Conservation (phyloP, 53 echinoderm and acorn worm genomes). For the Paelopatides confundens region DNA sequence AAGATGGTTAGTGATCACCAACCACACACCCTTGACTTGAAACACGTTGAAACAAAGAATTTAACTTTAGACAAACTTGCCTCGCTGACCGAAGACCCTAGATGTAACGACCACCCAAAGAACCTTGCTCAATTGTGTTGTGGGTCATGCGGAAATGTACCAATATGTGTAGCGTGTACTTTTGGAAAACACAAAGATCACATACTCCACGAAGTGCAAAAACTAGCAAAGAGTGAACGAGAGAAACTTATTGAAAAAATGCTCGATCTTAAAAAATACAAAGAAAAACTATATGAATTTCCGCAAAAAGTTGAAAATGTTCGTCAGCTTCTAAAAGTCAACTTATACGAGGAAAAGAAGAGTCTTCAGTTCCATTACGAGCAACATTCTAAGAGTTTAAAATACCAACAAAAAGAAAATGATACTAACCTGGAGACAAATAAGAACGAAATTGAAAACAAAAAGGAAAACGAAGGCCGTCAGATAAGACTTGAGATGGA, state of each 20-base stretch:
- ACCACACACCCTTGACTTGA: background rate
- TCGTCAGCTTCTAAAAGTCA: background rate
- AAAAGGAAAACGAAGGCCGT: background rate
- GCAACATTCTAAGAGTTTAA: background rate
- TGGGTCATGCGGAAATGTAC: background rate
- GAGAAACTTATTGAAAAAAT: background rate
- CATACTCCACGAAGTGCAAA: background rate
- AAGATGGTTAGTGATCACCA: background rate
- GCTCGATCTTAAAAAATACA: background rate
- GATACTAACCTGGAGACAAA: background rate
- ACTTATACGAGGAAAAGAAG: background rate
- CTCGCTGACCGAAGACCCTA: background rate
- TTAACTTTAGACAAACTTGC: background rate
- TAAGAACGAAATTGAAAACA: background rate
- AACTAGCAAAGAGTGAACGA: background rate
- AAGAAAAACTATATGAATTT: background rate
- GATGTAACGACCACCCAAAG: background rate
- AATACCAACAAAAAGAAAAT: background rate
- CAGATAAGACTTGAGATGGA: background rate
- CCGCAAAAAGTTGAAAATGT: background rate
- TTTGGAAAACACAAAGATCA: background rate
- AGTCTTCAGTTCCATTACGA: background rate
- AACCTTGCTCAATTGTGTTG: background rate
- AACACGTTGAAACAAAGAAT: background rate
- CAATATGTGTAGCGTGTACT: background rate